Evolutionary conservation across 2,888 invertebrate species (phyloP), one percentile per base, ranked within the genome.

Genomic region (Ophion ellenae): DNA sequence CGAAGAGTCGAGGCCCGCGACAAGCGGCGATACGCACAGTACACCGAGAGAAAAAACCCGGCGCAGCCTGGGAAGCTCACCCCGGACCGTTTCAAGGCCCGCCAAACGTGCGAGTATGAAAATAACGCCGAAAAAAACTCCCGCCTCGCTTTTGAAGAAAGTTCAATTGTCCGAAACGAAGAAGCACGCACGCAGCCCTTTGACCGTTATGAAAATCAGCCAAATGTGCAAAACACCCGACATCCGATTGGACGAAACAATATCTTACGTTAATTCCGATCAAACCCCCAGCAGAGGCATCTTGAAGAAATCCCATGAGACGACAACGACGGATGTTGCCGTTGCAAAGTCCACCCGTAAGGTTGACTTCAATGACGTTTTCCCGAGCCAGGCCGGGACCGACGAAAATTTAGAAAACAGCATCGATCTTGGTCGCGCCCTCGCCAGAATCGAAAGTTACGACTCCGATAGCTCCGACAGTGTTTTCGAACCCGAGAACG

Each of bases 221-320:
- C 86, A 90, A 61, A 88, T 91, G 85, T 90, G 87, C 32, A 93
- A 92, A 81, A 91, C 92, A 1, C 92, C 93, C 0, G 90, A 92
- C 47, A 70, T 87, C 0, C 47, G 66, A 53, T 47, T 91, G 14
- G 92, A 93, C 64, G 85, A 89, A 7, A 90, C 92, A 3, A 90
- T 92, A 73, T 83, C 88, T 0, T 93, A 92, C 64, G 84, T 92
- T 1, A 94, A 93, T 83, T 93, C 91, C 0, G 88, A 89, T 74
- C 93, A 93, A 75, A 93, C 92, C 2, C 93, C 93, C 2, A 90
- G 89, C 0, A 93, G 90, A 64, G 88, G 93, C 57, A 93, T 94
- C 82, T 82, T 93, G 24, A 93, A 94, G 59, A 85, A 70, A 73
- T 77, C 85, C 1, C 89, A 90, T 14, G 87, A 86, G 14, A 32